Evolutionary conservation across 2,113 vertebrate species (phyloP).

Genomic region (Arenaria interpres): DNA sequence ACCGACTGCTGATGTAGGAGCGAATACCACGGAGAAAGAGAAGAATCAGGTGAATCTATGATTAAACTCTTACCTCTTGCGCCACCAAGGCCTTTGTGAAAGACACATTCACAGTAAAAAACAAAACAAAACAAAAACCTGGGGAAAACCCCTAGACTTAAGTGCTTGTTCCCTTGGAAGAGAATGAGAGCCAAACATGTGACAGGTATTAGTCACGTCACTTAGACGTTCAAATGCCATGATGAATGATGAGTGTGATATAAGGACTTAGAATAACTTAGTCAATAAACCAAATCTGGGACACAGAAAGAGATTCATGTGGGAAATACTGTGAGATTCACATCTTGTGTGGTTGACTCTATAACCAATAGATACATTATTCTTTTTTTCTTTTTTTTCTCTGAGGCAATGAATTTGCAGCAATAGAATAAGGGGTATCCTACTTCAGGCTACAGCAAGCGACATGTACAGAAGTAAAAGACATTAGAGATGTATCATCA

Average conservation of each 20-base stretch:
- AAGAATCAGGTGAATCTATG: background rate
- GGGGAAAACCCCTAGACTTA: background rate
- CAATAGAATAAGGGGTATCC: background rate
- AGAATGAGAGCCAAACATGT: background rate
- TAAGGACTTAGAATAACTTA: background rate
- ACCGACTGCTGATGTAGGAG: background rate
- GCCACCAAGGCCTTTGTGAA: background rate
- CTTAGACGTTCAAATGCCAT: background rate
- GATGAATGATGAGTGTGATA: background rate
- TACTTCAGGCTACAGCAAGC: background rate
- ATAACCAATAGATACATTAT: background rate
- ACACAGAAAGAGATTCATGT: background rate
- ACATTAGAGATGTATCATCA: background rate
- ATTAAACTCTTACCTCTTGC: background rate
- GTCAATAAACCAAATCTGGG: background rate
- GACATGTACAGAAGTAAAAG: background rate
- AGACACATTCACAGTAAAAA: background rate
- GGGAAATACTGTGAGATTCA: background rate
- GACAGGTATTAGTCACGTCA: background rate
- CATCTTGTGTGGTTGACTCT: background rate
- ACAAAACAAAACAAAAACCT: background rate
- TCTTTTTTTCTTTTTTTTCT: background rate
- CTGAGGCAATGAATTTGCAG: background rate
- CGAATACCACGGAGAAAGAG: background rate
- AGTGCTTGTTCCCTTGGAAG: background rate